Evolutionary conservation across 2,113 vertebrate genomes (phyloP), one percentile per base, ranked within the genome.

Genomic region (Tricholaema leucomelas): DNA sequence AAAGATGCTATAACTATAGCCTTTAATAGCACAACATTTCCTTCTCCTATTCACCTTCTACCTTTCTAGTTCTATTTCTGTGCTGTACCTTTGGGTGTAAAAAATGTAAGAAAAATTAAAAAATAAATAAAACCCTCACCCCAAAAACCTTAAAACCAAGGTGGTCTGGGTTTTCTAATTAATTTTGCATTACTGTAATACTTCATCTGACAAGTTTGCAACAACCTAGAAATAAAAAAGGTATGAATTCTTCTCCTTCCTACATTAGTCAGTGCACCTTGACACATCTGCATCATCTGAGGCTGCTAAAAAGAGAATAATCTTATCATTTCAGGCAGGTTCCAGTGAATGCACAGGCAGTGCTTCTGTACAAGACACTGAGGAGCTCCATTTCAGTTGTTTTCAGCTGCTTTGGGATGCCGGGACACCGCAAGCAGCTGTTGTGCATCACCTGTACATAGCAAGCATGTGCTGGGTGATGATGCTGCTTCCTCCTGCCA

Each of bases 371-470:
- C 48, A 66, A 75, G 35, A 38, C 58, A 60, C 20, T 15, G 66
- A 52, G 10, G 12, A 76, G 48, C 17, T 71, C n/a, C 36, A 30
- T n/a, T 61, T n/a, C 7, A 76, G 10, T 19, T 59, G 23, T 4
- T 61, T 82, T 38, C 11, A 82, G 67, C 3, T 35, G 54, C 76
- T 82, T 42, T 35, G 52, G 33, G 40, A 81, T 55, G 44, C 9
- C 7, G 4, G 7, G 35, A 81, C 27, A 38, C 12, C 1, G 6
- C 11, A 10, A 44, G 72, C 65, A 36, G 11, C 10, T 40, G 8
- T 14, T 28, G 20, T 35, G 28, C 15, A 7, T 15, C 4, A 0
- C 36, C 17, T 0, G 0, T 6, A 63, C 7, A 1, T 5, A 50
- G 28, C 9, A 30, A 65, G 14, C 80, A 72, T 3, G 3, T 7